These are phyloP conservation scores for Gnathonemus longibarbis DNA, from an alignment of 2,113 vertebrate species.

Conservation along the genomic window DNA sequence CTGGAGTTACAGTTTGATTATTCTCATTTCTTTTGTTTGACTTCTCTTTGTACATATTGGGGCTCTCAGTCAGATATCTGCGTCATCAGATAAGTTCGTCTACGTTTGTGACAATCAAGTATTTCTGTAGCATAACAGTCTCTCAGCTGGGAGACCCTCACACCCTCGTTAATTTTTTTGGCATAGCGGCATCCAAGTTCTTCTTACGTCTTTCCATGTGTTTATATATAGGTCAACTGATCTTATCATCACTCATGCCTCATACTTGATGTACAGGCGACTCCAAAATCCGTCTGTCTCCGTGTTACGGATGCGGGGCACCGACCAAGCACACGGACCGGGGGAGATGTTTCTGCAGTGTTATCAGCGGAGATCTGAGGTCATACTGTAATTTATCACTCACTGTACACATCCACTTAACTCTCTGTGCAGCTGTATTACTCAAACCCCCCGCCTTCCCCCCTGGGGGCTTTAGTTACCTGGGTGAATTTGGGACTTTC, in stretches of 20 bases:
- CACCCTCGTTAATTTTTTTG: neutral
- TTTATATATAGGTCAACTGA: neutral
- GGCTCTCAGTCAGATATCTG: neutral
- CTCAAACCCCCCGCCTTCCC: neutral
- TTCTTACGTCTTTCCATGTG: neutral
- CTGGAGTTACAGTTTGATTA: neutral
- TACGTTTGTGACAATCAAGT: neutral
- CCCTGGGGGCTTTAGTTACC: slow-evolving; percentile 43
- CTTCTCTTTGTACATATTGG: neutral
- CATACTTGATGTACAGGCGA: neutral
- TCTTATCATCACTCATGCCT: neutral
- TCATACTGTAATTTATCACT: neutral
- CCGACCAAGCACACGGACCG: neutral
- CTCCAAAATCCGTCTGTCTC: neutral
- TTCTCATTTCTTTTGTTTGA: neutral
- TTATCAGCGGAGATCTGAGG: neutral
- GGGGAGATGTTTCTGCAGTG: neutral
- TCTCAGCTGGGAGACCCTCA: neutral
- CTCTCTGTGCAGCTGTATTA: neutral
- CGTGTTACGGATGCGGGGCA: neutral
- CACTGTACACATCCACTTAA: neutral
- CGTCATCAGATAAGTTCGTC: neutral
- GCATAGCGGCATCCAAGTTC: neutral
- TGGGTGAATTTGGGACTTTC: slow-evolving; percentile 72
- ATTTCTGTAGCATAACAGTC: neutral